phyloP scores from a whole-genome alignment of 2,888 invertebrate species.

The Orthosia incerta region DNA sequence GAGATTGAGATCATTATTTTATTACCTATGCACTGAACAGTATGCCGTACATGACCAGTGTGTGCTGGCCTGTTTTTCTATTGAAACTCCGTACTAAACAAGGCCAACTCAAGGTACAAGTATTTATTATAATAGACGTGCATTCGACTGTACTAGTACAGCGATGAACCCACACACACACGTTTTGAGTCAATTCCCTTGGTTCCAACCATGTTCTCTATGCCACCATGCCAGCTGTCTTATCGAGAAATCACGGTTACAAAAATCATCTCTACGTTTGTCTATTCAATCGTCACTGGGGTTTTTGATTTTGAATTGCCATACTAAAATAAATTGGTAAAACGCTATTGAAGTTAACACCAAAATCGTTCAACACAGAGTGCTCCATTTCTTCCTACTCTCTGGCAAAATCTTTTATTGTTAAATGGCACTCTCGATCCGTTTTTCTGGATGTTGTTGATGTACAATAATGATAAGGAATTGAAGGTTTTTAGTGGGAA shows the following conservation, averaged over 20 bases:
- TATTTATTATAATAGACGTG: too few relatives aligned
- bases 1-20: too few relatives aligned
- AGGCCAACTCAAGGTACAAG: too few relatives aligned
- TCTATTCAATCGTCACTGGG: not conserved
- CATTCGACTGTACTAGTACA: too few relatives aligned
- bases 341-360: too few relatives aligned
- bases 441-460: conserved; percentile 46
- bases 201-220: too few relatives aligned
- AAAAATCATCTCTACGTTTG: not conserved
- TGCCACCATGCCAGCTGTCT: not conserved
- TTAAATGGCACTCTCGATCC: conserved; percentile 39
- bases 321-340: not conserved
- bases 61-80: too few relatives aligned
- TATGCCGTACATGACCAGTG: too few relatives aligned
- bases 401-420: conserved; percentile 18
- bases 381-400: conserved; percentile 39
- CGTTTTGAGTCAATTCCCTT: too few relatives aligned
- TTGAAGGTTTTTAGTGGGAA: conserved; percentile 48
- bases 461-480: conserved; percentile 49
- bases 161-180: too few relatives aligned
- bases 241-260: not conserved
- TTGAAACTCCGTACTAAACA: too few relatives aligned
- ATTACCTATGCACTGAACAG: too few relatives aligned
- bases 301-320: not conserved
- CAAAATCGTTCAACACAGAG: not conserved